Percentiles rank a stretch among this genome's conserved stretches.
Conservation (phyloP, 2,797 vertebrate genomes). For the Telmatherina bonti region DNA sequence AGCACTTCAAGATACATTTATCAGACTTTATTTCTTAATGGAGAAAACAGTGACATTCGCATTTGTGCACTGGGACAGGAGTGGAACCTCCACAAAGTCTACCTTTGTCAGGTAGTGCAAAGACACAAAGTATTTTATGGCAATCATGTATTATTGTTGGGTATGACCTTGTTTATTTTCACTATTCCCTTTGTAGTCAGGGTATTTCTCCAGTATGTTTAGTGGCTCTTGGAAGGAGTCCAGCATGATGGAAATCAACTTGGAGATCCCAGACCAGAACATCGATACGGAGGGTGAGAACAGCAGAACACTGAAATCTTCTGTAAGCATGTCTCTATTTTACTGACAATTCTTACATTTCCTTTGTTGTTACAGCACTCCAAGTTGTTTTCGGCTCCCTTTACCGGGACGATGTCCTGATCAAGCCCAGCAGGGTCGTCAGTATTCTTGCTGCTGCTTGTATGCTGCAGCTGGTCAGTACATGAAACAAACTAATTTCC, state of each 20-base stretch:
- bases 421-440: slow-evolving; percentile 94
- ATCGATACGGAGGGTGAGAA: slow-evolving; percentile 94
- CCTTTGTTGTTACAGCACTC: slow-evolving; percentile 82
- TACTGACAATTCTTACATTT: not conserved
- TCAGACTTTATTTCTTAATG: slow-evolving; percentile 96
- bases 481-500: not conserved
- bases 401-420: slow-evolving; percentile 96
- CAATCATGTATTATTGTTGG: fast-evolving
- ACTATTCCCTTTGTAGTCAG: slow-evolving; percentile 83
- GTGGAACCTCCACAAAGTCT: slow-evolving; percentile 98
- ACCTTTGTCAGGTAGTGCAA: slow-evolving; percentile 92
- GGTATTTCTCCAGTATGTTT: slow-evolving; percentile 99
- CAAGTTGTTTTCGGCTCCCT: slow-evolving; percentile 97
- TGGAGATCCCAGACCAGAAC: slow-evolving; percentile 98
- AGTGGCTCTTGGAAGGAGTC: slow-evolving; percentile 99
- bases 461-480: slow-evolving; percentile 97
- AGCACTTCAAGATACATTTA: slow-evolving; percentile 98
- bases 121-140: not conserved
- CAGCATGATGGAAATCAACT: slow-evolving; percentile 92
- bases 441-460: slow-evolving; percentile 95
- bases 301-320: not conserved
- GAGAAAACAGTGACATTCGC: slow-evolving; percentile 96
- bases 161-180: not conserved
- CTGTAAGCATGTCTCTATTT: not conserved
- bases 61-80: slow-evolving; percentile 96